These are phyloP conservation scores for Fistularia tabacaria DNA, from an alignment of 2,797 vertebrate genomes.

Conservation along the genomic window DNA sequence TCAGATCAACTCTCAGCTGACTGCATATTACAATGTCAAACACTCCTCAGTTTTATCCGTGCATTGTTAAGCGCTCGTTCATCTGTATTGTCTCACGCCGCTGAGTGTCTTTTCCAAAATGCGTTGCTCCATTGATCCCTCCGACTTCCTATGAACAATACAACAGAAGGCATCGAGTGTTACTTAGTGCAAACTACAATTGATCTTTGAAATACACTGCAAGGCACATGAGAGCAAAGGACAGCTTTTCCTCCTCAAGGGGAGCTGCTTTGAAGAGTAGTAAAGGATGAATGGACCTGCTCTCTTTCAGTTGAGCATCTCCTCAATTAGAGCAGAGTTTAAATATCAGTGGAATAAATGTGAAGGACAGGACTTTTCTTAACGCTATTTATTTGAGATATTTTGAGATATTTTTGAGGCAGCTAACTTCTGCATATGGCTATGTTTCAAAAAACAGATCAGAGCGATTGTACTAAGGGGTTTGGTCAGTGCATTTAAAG, in stretches of 20 bases:
- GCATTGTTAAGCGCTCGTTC: neutral
- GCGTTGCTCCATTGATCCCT: slow-evolving; percentile 38
- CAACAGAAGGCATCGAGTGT: slow-evolving; percentile 46
- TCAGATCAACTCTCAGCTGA: too few species aligned
- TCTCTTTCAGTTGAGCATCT: slow-evolving; percentile 46
- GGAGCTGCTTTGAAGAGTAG: slow-evolving; percentile 50
- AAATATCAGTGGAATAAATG: slow-evolving; percentile 58
- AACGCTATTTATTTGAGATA: slow-evolving; percentile 11
- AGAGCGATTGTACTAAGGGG: slow-evolving; percentile 22
- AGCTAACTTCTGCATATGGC: slow-evolving; percentile 22
- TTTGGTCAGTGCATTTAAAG: slow-evolving; percentile 34
- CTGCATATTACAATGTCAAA: neutral
- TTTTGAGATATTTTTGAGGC: slow-evolving; percentile 16
- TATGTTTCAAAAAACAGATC: slow-evolving; percentile 24
- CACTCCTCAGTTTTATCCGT: neutral
- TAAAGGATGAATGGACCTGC: too few species aligned
- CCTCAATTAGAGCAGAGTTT: slow-evolving; percentile 65
- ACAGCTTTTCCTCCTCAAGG: slow-evolving; percentile 49
- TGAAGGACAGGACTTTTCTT: slow-evolving; percentile 45
- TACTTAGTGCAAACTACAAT: slow-evolving; percentile 60
- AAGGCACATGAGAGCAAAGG: slow-evolving; percentile 38
- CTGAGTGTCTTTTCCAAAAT: slow-evolving; percentile 49
- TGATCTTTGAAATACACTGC: slow-evolving; percentile 55
- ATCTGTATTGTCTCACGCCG: slow-evolving; percentile 1
- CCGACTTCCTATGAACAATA: slow-evolving; percentile 28